Evolutionary conservation across 2,113 vertebrate species (phyloP), one percentile per base, ranked within the genome.

Genomic region (Nyctibius bracteatus): DNA sequence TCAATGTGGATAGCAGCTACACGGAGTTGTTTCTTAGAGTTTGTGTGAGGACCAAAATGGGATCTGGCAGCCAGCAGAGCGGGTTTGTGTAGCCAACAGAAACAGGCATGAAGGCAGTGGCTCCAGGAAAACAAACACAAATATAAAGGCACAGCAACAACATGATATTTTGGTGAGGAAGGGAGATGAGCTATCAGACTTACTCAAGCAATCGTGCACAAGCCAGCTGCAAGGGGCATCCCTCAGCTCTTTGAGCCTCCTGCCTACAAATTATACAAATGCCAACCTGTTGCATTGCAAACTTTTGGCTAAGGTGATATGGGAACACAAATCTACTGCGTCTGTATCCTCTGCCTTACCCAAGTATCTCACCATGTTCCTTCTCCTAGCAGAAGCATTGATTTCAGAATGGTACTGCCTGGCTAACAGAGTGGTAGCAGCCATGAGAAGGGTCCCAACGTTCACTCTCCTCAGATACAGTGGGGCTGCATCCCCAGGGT

Each of bases 91-190:
- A 84, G 55, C 43, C 73, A 93, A 75, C 52, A 94, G 81, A 91
- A 72, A 62, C 31, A 44, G 63, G 59, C 66, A 63, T 25, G 66
- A 81, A 88, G 59, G 65, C 58, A 75, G 57, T 1, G 4, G 16
- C 51, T 88, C 73, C 68, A 86, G 39, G 72, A 66, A 91, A 94
- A 86, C 67, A 88, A 68, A 65, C 63, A 80, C 41, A 86, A 78
- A 62, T 54, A 66, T 3, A 52, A 81, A 83, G 30, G 23, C 28
- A 47, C 33, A 66, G 65, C 49, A 83, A 52, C 37, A 66, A 46
- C 2, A 0, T 1, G 33, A 31, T 78, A 9, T 28, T 71, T 11
- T 6, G 41, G 47, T 41, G 71, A 88, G 52, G 47, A 67, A 57
- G 19, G 23, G 43, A 81, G 39, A 20, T 54, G 31, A 86, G 33